Evolutionary conservation across 1,140 invertebrate genomes (phyloP).

Genomic region (Ceratosolen fusciceps): DNA sequence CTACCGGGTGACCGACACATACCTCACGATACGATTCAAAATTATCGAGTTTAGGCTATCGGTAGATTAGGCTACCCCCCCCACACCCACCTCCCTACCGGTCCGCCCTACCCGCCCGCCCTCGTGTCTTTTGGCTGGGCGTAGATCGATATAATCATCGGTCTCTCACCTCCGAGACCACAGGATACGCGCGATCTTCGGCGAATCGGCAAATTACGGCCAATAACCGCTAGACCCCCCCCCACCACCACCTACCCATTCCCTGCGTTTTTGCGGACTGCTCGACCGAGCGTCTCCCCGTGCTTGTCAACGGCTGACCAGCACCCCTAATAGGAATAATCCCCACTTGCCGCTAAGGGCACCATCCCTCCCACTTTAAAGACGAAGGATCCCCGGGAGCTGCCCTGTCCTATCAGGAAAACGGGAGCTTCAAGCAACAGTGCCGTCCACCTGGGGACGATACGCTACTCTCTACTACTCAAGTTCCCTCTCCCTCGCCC

Average conservation of each 20-base stretch:
- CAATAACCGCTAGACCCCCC: neutral
- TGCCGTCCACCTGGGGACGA: too few relatives aligned
- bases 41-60: neutral
- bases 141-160: constrained; percentile 69
- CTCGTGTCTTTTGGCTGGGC: too few relatives aligned
- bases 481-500: too few relatives aligned
- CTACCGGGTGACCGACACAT: constrained; percentile 19
- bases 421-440: too few relatives aligned
- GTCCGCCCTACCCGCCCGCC: neutral
- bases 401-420: too few relatives aligned
- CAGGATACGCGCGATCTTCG: constrained; percentile 28
- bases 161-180: constrained; percentile 63
- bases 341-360: too few relatives aligned
- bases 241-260: neutral
- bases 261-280: neutral
- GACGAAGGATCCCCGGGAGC: too few relatives aligned
- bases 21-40: neutral
- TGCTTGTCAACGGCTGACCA: too few relatives aligned
- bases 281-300: neutral
- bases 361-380: too few relatives aligned
- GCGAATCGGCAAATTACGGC: neutral
- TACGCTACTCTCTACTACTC: too few relatives aligned
- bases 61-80: neutral
- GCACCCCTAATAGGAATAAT: too few relatives aligned
- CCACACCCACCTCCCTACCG: too few relatives aligned